Conservation (phyloP, 2,888 invertebrate genomes). For the Leptinotarsa juncta region DNA sequence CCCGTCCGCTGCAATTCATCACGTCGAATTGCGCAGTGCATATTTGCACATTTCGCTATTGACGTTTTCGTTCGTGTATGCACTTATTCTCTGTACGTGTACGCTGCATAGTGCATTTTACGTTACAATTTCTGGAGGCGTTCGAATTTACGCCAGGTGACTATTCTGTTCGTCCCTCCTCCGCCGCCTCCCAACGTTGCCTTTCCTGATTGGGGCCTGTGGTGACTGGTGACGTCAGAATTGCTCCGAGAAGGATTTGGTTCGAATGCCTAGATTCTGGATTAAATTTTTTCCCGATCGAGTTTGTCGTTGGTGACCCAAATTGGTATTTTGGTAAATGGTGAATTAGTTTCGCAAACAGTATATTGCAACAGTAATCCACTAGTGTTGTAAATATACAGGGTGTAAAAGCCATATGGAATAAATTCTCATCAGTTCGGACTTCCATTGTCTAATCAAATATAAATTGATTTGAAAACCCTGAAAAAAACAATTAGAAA, state of each 20-base stretch:
- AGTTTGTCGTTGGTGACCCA: not conserved
- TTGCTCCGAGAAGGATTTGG: not conserved
- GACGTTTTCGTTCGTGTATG: slow-evolving; percentile 54
- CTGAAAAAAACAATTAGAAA: no score
- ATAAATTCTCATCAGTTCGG: no score
- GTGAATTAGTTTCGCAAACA: no score
- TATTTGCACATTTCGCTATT: slow-evolving; percentile 28
- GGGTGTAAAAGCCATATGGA: no score
- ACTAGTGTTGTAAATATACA: no score
- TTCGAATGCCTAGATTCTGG: not conserved
- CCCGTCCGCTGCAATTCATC: slow-evolving; percentile 1
- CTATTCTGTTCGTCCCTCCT: not conserved
- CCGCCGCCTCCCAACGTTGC: not conserved
- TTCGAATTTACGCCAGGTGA: not conserved
- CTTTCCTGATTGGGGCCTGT: not conserved
- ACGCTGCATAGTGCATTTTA: slow-evolving; percentile 11
- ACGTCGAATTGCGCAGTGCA: slow-evolving; percentile 28
- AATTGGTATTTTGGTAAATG: not conserved
- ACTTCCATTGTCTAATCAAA: no score
- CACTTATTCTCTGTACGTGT: slow-evolving; percentile 57
- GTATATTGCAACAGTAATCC: no score
- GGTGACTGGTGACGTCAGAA: not conserved
- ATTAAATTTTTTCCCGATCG: not conserved
- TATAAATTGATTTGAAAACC: no score
- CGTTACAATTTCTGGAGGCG: slow-evolving; percentile 8